These are phyloP conservation scores for Chlorops oryzae DNA, from an alignment of 1,140 invertebrate species.

Conservation along the genomic window DNA sequence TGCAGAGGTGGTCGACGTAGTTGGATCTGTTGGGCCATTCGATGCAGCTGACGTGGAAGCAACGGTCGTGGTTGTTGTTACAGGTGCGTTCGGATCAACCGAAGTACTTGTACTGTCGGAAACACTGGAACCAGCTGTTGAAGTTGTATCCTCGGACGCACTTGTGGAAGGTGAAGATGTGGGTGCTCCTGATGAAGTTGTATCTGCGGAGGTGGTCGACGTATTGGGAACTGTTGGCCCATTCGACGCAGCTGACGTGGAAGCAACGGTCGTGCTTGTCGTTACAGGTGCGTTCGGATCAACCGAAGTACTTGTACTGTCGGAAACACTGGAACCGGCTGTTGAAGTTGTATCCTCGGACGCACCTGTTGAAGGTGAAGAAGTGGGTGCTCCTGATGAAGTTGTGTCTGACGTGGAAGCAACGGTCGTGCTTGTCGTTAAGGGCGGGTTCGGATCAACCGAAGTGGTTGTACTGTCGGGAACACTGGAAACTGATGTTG, in stretches of 20 bases:
- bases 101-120: background rate
- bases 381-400: no score
- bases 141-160: constrained; percentile 4
- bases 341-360: constrained; percentile 9
- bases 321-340: constrained; percentile 2
- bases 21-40: constrained; percentile 10
- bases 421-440: no score
- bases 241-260: no score
- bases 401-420: no score
- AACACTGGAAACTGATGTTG: background rate
- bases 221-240: constrained; percentile 11
- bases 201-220: constrained; percentile 15
- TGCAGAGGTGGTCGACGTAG: constrained; percentile 14
- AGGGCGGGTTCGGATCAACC: no score
- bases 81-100: constrained; percentile 7
- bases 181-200: constrained; percentile 6
- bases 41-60: no score
- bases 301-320: background rate
- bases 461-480: no score
- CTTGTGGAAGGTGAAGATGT: background rate
- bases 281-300: constrained; percentile 12
- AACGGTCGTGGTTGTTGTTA: no score
- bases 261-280: no score
- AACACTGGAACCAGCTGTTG: constrained; percentile 6
- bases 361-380: background rate